Evolutionary conservation across 1,140 invertebrate genomes (phyloP).

Genomic region (Penaeus vannamei): DNA sequence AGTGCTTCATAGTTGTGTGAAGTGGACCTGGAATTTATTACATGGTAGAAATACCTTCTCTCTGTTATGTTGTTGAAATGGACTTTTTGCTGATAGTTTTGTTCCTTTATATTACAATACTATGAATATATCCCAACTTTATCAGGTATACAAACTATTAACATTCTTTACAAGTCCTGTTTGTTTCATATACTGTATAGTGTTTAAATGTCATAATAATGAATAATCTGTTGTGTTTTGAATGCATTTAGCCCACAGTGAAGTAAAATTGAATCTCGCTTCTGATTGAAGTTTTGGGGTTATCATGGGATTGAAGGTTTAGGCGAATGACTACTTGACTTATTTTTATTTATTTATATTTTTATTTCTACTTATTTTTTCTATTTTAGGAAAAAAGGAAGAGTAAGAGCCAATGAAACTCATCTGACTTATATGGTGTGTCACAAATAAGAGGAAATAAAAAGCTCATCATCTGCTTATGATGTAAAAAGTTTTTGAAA

Average conservation of each 20-base stretch:
- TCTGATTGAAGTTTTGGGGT: slow-evolving; percentile 57
- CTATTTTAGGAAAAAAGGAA: neutral
- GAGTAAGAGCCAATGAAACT: neutral
- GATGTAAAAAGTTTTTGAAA: too few species aligned
- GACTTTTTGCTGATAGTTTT: slow-evolving; percentile 59
- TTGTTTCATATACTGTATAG: slow-evolving; percentile 59
- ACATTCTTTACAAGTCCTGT: slow-evolving; percentile 61
- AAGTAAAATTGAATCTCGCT: slow-evolving; percentile 61
- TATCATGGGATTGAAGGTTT: slow-evolving; percentile 47
- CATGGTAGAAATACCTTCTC: slow-evolving; percentile 46
- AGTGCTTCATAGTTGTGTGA: slow-evolving; percentile 52
- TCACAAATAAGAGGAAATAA: too few species aligned
- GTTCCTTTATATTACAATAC: slow-evolving; percentile 57
- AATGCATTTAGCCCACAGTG: slow-evolving; percentile 65
- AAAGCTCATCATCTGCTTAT: too few species aligned
- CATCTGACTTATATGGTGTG: too few species aligned
- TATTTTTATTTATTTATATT: neutral
- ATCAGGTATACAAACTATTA: slow-evolving; percentile 62
- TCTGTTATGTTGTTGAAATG: slow-evolving; percentile 64
- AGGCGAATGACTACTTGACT: slow-evolving; percentile 53
- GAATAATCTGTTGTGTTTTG: slow-evolving; percentile 60
- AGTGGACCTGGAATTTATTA: slow-evolving; percentile 59
- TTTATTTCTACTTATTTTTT: neutral
- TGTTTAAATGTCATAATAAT: slow-evolving; percentile 63
- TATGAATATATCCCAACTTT: slow-evolving; percentile 54